Conservation (phyloP, 2,888 invertebrate genomes). For the Chaetogeoica ovagalla region DNA sequence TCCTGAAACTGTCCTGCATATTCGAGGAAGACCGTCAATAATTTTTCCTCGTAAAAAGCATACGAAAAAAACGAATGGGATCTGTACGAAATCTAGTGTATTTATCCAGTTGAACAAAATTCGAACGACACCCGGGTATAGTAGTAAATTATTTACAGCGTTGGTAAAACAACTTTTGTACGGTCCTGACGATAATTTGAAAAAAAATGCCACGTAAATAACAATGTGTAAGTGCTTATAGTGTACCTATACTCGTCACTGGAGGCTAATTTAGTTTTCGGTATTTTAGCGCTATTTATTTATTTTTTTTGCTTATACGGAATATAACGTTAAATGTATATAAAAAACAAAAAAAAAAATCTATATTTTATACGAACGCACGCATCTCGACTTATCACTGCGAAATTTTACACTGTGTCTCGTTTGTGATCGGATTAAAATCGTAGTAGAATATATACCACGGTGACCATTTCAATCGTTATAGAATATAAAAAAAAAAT, state of each 20-base stretch:
- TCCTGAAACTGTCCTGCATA: too few relatives aligned
- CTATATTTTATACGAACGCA: too few relatives aligned
- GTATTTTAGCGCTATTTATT: neutral
- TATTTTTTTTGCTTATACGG: neutral
- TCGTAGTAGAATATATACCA: too few relatives aligned
- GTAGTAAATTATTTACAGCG: neutral
- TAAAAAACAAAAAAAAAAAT: too few relatives aligned
- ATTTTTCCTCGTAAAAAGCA: too few relatives aligned
- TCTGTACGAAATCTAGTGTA: neutral
- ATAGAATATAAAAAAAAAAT: too few relatives aligned
- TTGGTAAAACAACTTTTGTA: neutral
- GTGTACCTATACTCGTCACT: neutral
- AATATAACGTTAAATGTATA: neutral
- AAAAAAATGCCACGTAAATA: neutral
- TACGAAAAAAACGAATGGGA: too few relatives aligned
- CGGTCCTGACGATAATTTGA: neutral
- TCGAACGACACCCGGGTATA: neutral
- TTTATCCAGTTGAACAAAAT: neutral
- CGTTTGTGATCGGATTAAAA: too few relatives aligned
- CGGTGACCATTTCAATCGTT: too few relatives aligned
- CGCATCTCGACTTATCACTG: too few relatives aligned
- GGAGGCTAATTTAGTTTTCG: neutral
- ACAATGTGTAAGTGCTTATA: neutral
- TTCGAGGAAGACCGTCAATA: too few relatives aligned
- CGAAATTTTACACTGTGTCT: too few relatives aligned